phyloP scores from a whole-genome alignment of 1,140 invertebrate species.

The Arion vulgaris region DNA sequence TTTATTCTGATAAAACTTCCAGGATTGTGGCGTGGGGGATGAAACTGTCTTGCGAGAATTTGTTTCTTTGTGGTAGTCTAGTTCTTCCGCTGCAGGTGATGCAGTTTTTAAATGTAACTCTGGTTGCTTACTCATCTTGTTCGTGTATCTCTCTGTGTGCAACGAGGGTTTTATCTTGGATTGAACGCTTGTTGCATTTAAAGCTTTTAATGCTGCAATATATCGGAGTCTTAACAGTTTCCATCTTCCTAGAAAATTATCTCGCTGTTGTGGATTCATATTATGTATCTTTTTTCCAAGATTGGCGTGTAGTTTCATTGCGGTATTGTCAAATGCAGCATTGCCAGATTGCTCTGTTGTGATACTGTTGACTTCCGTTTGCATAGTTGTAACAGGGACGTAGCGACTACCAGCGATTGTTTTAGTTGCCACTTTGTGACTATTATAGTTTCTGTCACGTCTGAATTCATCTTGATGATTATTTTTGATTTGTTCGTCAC shows the following conservation, averaged over 20 bases:
- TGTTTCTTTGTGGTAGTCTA: not conserved
- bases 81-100: not conserved
- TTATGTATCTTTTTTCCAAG: not conserved
- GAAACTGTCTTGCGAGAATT: not conserved
- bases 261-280: not conserved
- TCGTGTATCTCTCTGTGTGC: not conserved
- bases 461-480: not conserved
- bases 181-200: not conserved
- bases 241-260: slow-evolving; percentile 11
- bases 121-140: not conserved
- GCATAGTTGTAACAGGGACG: not conserved
- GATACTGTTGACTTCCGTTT: not conserved
- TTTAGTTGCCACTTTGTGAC: not conserved
- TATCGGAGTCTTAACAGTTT: not conserved
- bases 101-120: not conserved
- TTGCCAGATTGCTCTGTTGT: not conserved
- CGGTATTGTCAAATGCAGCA: not conserved
- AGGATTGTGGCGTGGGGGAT: too few species aligned
- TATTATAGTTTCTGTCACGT: not conserved
- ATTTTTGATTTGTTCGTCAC: not conserved
- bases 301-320: not conserved
- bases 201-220: not conserved
- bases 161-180: not conserved
- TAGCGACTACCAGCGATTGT: not conserved
- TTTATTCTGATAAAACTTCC: too few species aligned